These are phyloP conservation scores for Stratiomys singularior DNA, from an alignment of 2,888 invertebrate genomes.

Conservation along the genomic window DNA sequence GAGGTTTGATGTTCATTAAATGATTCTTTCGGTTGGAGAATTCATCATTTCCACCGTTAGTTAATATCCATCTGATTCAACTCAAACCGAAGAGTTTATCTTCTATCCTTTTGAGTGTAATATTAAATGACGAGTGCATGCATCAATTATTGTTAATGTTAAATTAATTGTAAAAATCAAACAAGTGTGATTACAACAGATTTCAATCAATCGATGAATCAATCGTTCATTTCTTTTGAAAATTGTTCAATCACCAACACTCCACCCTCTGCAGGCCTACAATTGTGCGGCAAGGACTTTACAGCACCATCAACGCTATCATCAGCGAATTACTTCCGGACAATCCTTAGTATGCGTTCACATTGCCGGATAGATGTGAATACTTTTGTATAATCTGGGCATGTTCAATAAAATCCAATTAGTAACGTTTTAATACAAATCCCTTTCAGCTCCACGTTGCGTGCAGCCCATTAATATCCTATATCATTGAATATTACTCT, in stretches of 20 bases:
- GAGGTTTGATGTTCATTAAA: too few species aligned
- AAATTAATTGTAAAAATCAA: slow-evolving; percentile 17
- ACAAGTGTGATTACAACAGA: not conserved
- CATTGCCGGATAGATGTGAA: not conserved
- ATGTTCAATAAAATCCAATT: slow-evolving; percentile 28
- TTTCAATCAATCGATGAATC: slow-evolving; percentile 9
- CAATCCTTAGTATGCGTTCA: not conserved
- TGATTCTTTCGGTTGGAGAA: too few species aligned
- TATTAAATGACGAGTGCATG: too few species aligned
- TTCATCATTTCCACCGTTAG: too few species aligned
- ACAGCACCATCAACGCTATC: not conserved
- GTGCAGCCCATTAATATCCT: not conserved
- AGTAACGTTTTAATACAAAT: slow-evolving; percentile 23
- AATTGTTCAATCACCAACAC: not conserved
- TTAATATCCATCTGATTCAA: too few species aligned
- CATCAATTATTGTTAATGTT: not conserved
- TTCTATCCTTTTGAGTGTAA: too few species aligned
- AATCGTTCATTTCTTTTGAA: not conserved
- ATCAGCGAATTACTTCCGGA: not conserved
- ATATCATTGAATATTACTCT: not conserved
- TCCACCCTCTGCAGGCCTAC: not conserved
- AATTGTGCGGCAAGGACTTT: not conserved
- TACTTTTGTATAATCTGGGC: not conserved
- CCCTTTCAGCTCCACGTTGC: not conserved
- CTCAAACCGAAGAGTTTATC: too few species aligned